Conservation (phyloP, 2,888 invertebrate species). For the Cecidostiba fungosa region DNA sequence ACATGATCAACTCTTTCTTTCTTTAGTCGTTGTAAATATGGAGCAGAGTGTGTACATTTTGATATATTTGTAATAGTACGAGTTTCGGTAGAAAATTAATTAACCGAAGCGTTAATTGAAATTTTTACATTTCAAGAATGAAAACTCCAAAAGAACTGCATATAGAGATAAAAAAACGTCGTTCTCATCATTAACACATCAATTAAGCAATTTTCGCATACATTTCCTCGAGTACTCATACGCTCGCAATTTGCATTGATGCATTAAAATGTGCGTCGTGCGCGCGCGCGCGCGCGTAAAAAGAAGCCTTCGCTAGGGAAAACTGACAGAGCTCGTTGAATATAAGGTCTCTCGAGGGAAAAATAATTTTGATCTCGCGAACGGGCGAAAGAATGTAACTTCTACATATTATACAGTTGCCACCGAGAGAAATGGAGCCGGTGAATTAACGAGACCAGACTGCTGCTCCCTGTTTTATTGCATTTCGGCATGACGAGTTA, state of each 20-base stretch:
- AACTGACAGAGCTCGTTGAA: conserved; percentile 6
- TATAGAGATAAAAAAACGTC: neutral
- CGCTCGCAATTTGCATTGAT: conserved; percentile 10
- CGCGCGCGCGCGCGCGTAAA: neutral
- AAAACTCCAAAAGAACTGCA: neutral
- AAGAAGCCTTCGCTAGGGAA: neutral
- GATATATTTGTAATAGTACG: no score
- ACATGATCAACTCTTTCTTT: neutral
- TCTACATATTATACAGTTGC: neutral
- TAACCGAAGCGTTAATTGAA: no score
- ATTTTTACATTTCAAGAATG: no score
- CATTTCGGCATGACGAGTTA: conserved; percentile 35
- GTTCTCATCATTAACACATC: no score
- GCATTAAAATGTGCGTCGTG: no score
- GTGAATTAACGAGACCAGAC: conserved; percentile 24
- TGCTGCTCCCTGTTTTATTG: conserved; percentile 2
- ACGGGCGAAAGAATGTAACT: conserved; percentile 6
- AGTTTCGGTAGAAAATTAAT: no score
- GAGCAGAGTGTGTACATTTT: no score
- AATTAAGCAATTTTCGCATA: neutral
- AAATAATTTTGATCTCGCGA: conserved; percentile 33
- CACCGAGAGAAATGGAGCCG: conserved; percentile 4
- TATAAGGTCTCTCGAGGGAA: conserved; percentile 2
- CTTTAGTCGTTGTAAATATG: no score
- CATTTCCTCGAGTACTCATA: neutral